phyloP scores from a whole-genome alignment of 2,888 invertebrate genomes.

The Dorcus parallelipipedus region DNA sequence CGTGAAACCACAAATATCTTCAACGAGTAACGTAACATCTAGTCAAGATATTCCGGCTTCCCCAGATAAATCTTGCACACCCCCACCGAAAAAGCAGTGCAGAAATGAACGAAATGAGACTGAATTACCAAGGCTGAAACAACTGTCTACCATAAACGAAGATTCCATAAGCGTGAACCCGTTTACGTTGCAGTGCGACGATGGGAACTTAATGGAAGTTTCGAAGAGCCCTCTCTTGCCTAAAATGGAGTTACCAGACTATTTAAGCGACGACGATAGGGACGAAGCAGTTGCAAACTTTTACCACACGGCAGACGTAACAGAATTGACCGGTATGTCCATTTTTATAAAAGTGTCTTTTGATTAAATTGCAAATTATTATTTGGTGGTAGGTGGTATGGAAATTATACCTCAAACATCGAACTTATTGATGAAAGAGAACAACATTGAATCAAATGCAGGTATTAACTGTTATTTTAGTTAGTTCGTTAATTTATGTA shows the following conservation, averaged over 20 bases:
- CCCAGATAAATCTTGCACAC: constrained; percentile 29
- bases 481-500: background rate
- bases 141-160: constrained; percentile 20
- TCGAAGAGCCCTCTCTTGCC: constrained; percentile 51
- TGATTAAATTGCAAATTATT: background rate
- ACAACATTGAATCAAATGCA: constrained; percentile 35
- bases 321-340: constrained; percentile 36
- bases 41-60: constrained; percentile 42
- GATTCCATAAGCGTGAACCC: constrained; percentile 39
- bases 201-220: constrained; percentile 31
- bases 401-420: constrained; percentile 47
- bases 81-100: constrained; percentile 39
- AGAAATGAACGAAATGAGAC: constrained; percentile 34
- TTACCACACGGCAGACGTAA: constrained; percentile 35
- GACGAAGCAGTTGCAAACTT: constrained; percentile 35
- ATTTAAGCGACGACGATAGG: constrained; percentile 65
- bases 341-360: background rate
- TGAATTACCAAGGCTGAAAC: constrained; percentile 32
- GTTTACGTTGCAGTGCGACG: constrained; percentile 38
- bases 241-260: constrained; percentile 69
- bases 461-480: constrained; percentile 31
- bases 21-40: constrained; percentile 44
- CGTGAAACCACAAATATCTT: constrained; percentile 30
- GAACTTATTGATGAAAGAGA: constrained; percentile 35
- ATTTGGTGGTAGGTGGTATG: constrained; percentile 41